A percentile compares a stretch with the other conserved stretches of the same genome.
Conservation (phyloP, 2,888 invertebrate species). For the Phalera bucephala region DNA sequence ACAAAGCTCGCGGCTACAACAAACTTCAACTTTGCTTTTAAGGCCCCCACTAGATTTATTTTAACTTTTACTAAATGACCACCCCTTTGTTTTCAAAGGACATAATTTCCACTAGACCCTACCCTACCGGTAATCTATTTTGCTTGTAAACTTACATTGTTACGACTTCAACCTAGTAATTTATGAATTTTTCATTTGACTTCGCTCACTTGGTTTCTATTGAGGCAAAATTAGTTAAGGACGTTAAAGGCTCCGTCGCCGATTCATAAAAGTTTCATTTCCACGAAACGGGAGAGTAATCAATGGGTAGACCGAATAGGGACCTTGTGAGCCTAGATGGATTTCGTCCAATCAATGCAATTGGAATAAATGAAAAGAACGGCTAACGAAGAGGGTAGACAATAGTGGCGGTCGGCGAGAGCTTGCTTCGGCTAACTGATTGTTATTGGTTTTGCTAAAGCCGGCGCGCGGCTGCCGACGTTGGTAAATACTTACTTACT, state of each 20-base stretch:
- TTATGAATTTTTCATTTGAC: slow-evolving; percentile 22
- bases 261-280: slow-evolving; percentile 47
- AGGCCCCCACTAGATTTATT: slow-evolving; percentile 42
- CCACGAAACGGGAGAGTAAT: slow-evolving; percentile 44
- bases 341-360: slow-evolving; percentile 58
- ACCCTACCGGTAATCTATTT: slow-evolving; percentile 25
- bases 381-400: slow-evolving; percentile 52
- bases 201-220: slow-evolving; percentile 23
- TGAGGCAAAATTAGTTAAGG: slow-evolving; percentile 35
- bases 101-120: slow-evolving; percentile 38
- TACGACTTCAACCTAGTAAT: no score
- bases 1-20: slow-evolving; percentile 33
- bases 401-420: slow-evolving; percentile 41
- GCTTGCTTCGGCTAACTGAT: slow-evolving; percentile 55
- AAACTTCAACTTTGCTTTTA: slow-evolving; percentile 47
- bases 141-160: no score
- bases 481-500: slow-evolving; percentile 32
- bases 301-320: slow-evolving; percentile 45
- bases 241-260: slow-evolving; percentile 33
- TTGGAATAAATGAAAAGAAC: slow-evolving; percentile 57
- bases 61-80: no score
- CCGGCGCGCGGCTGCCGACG: slow-evolving; percentile 35
- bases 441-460: slow-evolving; percentile 57
- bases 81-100: slow-evolving; percentile 39
- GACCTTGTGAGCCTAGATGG: slow-evolving; percentile 47